Conservation (phyloP, 2,797 vertebrate species). For the Protosalanx chinensis region DNA sequence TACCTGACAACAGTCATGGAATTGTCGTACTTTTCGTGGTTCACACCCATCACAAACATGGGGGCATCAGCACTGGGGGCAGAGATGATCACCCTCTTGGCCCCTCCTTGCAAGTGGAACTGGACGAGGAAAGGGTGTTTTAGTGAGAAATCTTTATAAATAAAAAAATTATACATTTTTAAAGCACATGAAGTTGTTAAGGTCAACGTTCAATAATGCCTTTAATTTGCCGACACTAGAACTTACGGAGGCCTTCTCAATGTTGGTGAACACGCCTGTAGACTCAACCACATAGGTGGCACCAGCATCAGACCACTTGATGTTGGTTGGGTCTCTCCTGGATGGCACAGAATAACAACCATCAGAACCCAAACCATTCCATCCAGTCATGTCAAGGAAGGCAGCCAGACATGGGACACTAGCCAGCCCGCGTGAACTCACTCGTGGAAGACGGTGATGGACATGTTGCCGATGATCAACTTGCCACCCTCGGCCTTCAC, state of each 20-base stretch:
- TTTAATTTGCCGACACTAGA: not conserved
- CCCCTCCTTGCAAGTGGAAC: conserved; percentile 85
- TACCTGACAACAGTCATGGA: conserved; percentile 84
- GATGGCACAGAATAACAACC: not conserved
- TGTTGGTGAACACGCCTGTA: conserved; percentile 85
- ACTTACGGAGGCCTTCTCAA: conserved; percentile 83
- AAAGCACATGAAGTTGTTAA: too few relatives aligned
- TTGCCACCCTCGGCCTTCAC: conserved; percentile 82
- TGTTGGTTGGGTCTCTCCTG: conserved; percentile 82
- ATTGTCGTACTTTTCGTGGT: conserved; percentile 83
- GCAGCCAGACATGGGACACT: not conserved
- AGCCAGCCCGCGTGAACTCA: conserved; percentile 55
- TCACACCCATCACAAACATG: conserved; percentile 89
- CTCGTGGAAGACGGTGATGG: conserved; percentile 83
- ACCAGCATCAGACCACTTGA: conserved; percentile 83
- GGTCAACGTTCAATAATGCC: not conserved
- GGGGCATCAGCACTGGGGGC: conserved; percentile 86
- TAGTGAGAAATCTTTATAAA: too few relatives aligned
- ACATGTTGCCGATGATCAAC: conserved; percentile 74
- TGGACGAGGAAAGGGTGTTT: conserved; percentile 32
- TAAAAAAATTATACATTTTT: too few relatives aligned
- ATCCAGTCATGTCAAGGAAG: too few relatives aligned
- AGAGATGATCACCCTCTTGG: conserved; percentile 85
- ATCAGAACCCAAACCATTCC: not conserved
- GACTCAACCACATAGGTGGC: conserved; percentile 85